phyloP scores from a whole-genome alignment of 2,113 vertebrate species.

The Gasterosteus aculeatus region DNA sequence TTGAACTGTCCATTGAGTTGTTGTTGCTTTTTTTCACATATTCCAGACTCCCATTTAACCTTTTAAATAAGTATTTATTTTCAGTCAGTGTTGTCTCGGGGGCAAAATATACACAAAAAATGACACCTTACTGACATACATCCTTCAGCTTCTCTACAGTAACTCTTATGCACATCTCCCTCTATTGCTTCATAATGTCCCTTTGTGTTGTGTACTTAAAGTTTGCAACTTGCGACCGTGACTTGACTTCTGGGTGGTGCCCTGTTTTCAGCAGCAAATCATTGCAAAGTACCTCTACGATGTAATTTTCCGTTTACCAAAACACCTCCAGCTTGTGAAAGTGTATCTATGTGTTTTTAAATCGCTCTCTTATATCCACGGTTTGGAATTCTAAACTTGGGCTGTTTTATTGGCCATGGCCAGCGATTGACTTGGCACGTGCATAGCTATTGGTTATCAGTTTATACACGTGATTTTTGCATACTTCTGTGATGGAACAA shows the following conservation, averaged over 20 bases:
- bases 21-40: neutral
- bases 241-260: neutral
- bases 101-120: neutral
- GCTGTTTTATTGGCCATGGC: slow-evolving; percentile 42
- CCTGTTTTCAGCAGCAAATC: neutral
- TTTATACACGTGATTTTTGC: slow-evolving; percentile 57
- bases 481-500: slow-evolving; percentile 67
- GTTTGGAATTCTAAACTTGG: slow-evolving; percentile 38
- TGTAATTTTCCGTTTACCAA: slow-evolving; percentile 16
- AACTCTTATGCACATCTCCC: neutral
- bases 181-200: neutral
- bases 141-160: neutral
- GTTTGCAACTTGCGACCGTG: neutral
- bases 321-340: neutral
- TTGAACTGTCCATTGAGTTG: neutral
- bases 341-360: slow-evolving; percentile 18
- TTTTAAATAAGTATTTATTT: slow-evolving; percentile 4
- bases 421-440: slow-evolving; percentile 29
- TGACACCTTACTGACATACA: neutral
- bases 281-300: slow-evolving; percentile 2
- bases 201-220: neutral
- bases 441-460: slow-evolving; percentile 62
- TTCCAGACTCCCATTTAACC: slow-evolving; percentile 1
- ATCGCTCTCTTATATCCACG: slow-evolving; percentile 14
- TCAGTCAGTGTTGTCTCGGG: neutral